These are phyloP conservation scores for Luperina nickerlii DNA, from an alignment of 2,888 invertebrate genomes.

Conservation along the genomic window DNA sequence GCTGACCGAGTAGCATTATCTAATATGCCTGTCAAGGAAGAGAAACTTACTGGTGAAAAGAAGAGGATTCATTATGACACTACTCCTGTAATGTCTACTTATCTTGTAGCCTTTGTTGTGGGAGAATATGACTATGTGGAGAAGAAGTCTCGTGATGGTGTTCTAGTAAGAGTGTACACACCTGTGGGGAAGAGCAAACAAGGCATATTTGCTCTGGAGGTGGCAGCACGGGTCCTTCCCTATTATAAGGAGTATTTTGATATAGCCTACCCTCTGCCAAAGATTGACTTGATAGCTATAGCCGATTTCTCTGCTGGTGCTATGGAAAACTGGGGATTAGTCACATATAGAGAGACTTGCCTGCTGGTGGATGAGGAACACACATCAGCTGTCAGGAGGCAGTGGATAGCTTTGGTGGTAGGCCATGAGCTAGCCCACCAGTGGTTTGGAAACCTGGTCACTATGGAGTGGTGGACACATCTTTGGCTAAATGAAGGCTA, in stretches of 20 bases:
- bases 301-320: conserved; percentile 98
- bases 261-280: conserved; percentile 98
- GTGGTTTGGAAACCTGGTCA: conserved; percentile 99
- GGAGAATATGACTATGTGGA: conserved; percentile 99
- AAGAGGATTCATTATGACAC: conserved; percentile 93
- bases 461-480: conserved; percentile 99
- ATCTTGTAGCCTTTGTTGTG: conserved; percentile 97
- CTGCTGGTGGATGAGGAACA: conserved; percentile 97
- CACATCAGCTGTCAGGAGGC: conserved; percentile 95
- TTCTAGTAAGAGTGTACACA: conserved; percentile 95
- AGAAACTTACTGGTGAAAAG: conserved; percentile 84
- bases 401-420: conserved; percentile 96
- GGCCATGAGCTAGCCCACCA: conserved; percentile 99
- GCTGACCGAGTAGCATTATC: conserved; percentile 96
- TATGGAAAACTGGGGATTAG: conserved; percentile 99
- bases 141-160: conserved; percentile 94
- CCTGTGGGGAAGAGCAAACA: conserved; percentile 98
- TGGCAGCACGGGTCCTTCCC: conserved; percentile 97
- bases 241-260: conserved; percentile 99
- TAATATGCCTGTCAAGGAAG: conserved; percentile 95
- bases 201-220: conserved; percentile 97
- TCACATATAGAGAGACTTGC: conserved; percentile 98
- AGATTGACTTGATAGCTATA: conserved; percentile 98
- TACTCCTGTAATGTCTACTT: conserved; percentile 98
- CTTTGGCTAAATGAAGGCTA: conserved; percentile 99